Evolutionary conservation across 2,888 invertebrate species (phyloP).

Genomic region (Hemithea aestivaria): DNA sequence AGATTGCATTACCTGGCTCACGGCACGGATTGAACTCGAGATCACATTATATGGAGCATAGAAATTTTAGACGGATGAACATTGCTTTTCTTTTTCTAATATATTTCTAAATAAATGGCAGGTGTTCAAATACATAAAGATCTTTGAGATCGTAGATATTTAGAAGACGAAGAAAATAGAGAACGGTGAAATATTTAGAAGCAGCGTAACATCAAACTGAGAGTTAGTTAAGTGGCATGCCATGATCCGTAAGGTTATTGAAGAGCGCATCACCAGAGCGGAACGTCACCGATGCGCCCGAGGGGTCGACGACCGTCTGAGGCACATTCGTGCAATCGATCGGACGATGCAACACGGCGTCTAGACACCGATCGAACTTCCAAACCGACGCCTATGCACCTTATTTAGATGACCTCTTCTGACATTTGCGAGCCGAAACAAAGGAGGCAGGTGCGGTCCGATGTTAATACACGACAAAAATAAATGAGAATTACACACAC

Average conservation of each 20-base stretch:
- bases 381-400: slow-evolving; percentile 65
- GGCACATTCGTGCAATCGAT: slow-evolving; percentile 75
- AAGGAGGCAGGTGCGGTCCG: slow-evolving; percentile 73
- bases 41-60: slow-evolving; percentile 5
- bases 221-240: slow-evolving; percentile 49
- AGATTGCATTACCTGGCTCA: slow-evolving; percentile 43
- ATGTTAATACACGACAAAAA: slow-evolving; percentile 57
- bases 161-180: no score
- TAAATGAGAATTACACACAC: slow-evolving; percentile 61
- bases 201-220: no score
- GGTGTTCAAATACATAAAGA: no score
- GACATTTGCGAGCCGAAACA: slow-evolving; percentile 76
- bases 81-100: not conserved
- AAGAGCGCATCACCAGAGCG: slow-evolving; percentile 75
- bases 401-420: slow-evolving; percentile 77
- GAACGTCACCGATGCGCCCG: slow-evolving; percentile 78
- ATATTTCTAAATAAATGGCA: no score
- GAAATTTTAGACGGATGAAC: not conserved
- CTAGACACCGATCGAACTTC: slow-evolving; percentile 72
- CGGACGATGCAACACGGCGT: slow-evolving; percentile 74
- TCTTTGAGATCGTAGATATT: no score
- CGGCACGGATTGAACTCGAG: slow-evolving; percentile 32
- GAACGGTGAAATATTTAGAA: no score
- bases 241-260: slow-evolving; percentile 61
- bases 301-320: slow-evolving; percentile 76